These are phyloP conservation scores for Drosophila orosa DNA, from an alignment of 1,140 invertebrate genomes.

Conservation along the genomic window DNA sequence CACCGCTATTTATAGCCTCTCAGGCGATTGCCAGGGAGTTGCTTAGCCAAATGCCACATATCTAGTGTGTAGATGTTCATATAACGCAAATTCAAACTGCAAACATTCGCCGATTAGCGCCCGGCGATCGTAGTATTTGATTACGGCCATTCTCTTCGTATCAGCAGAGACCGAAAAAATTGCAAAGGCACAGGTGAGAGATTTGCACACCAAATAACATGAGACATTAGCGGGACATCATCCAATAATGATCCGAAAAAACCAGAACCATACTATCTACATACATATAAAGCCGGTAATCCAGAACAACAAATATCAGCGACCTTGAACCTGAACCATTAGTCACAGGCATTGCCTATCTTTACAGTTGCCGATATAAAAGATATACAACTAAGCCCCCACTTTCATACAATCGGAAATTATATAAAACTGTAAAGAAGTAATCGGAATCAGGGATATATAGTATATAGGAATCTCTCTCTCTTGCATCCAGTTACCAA, in stretches of 20 bases:
- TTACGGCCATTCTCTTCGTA: constrained; percentile 59
- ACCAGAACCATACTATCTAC: constrained; percentile 1
- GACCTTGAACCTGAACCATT: constrained; percentile 42
- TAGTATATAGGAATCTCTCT: background rate
- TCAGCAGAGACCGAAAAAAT: constrained; percentile 39
- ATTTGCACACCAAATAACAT: constrained; percentile 30
- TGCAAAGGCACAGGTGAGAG: background rate
- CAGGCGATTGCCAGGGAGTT: constrained; percentile 8
- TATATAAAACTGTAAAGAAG: constrained; percentile 1
- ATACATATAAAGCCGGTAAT: constrained; percentile 28
- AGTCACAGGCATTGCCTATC: constrained; percentile 31
- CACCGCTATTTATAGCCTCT: constrained; percentile 30
- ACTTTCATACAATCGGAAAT: constrained; percentile 3
- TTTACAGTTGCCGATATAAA: constrained; percentile 26
- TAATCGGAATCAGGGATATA: background rate
- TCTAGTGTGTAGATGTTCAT: background rate
- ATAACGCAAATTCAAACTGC: constrained; percentile 68
- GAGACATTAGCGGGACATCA: constrained; percentile 15
- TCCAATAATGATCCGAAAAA: constrained; percentile 27
- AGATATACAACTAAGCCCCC: constrained; percentile 22
- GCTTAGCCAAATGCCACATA: constrained; percentile 11
- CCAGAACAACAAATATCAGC: constrained; percentile 12
- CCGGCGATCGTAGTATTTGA: constrained; percentile 63
- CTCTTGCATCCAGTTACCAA: background rate
- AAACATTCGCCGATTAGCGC: constrained; percentile 70